These are phyloP conservation scores for Acrocephalus kingi DNA, from an alignment of 2,113 vertebrate species.

Conservation along the genomic window DNA sequence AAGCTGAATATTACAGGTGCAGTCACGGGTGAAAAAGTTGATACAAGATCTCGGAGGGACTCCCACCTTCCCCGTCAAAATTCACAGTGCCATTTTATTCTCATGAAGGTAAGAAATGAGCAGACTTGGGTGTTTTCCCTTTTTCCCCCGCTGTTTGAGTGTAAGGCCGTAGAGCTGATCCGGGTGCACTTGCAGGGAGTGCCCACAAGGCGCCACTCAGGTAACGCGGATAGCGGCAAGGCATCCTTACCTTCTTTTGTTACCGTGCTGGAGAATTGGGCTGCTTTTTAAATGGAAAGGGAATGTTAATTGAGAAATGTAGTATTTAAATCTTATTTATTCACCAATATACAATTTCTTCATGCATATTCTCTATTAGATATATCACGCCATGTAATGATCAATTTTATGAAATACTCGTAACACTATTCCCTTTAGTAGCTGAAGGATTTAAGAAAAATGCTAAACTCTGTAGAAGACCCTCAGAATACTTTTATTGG, in stretches of 20 bases:
- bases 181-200: background rate
- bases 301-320: fast-evolving
- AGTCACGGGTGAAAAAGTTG: background rate
- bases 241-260: fast-evolving
- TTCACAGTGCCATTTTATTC: background rate
- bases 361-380: background rate
- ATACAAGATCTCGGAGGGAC: background rate
- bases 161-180: fast-evolving
- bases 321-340: fast-evolving
- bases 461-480: background rate
- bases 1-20: background rate
- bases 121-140: fast-evolving
- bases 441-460: background rate
- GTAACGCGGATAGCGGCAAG: background rate
- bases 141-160: fast-evolving
- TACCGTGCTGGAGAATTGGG: fast-evolving
- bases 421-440: background rate
- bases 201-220: background rate
- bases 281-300: background rate
- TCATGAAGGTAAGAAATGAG: fast-evolving
- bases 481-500: background rate
- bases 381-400: fast-evolving
- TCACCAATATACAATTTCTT: background rate
- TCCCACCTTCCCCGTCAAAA: fast-evolving
- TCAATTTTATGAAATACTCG: background rate